Percentiles rank a stretch among this genome's conserved stretches.
Evolutionary conservation across 2,888 invertebrate species (phyloP).

Genomic region (Cephus rjabovi): DNA sequence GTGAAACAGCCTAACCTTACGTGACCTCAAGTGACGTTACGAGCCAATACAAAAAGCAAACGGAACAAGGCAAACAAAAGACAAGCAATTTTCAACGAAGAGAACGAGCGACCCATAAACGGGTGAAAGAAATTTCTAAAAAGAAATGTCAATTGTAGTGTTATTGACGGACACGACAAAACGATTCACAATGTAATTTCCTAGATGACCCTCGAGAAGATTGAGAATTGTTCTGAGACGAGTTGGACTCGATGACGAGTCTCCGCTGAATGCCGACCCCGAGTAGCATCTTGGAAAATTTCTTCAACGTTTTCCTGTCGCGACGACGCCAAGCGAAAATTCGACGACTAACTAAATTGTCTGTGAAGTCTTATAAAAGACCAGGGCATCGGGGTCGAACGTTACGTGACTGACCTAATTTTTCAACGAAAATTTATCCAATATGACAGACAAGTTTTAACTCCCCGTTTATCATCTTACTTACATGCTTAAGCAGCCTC

Average conservation of each 20-base stretch:
- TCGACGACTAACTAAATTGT: not conserved
- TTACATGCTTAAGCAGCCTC: not conserved
- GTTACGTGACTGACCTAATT: not conserved
- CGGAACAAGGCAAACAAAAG: not conserved
- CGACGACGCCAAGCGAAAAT: not conserved
- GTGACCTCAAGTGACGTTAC: not conserved
- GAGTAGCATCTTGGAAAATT: not conserved
- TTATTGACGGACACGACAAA: not conserved
- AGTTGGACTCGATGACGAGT: not conserved
- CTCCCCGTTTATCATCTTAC: not conserved
- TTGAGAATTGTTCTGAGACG: not conserved
- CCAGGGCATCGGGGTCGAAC: not conserved
- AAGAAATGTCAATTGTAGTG: not conserved
- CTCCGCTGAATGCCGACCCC: not conserved
- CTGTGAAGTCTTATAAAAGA: not conserved
- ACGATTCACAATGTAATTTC: not conserved
- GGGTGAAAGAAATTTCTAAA: not conserved
- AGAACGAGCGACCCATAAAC: not conserved
- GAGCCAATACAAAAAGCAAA: not conserved
- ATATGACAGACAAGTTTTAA: not conserved
- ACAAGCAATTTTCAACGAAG: not conserved
- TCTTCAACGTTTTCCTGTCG: not conserved
- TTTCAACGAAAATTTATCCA: not conserved
- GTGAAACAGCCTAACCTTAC: not conserved
- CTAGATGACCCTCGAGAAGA: not conserved